These are phyloP conservation scores for Lindbergichthys nudifrons DNA, from an alignment of 2,797 vertebrate genomes.

Conservation along the genomic window DNA sequence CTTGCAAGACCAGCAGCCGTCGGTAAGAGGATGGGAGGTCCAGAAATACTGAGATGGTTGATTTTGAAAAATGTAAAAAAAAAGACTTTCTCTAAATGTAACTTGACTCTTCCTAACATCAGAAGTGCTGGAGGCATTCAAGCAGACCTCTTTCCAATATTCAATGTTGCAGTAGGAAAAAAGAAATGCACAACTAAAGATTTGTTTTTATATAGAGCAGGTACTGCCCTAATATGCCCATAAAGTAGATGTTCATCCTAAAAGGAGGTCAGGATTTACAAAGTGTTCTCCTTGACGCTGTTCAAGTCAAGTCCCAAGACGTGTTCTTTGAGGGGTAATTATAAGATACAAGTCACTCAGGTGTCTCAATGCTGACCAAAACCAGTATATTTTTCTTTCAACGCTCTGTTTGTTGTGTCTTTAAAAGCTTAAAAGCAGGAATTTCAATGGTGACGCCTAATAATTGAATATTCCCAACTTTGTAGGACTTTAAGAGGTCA, in stretches of 20 bases:
- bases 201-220: conserved; percentile 21
- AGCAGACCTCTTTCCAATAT: conserved; percentile 49
- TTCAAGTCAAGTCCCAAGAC: neutral
- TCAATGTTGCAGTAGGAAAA: conserved; percentile 14
- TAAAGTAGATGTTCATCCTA: neutral
- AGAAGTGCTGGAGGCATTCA: conserved; percentile 13
- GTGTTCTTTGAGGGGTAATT: neutral
- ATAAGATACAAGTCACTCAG: neutral
- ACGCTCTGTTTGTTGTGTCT: neutral
- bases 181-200: conserved; percentile 2
- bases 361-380: neutral
- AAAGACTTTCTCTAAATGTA: conserved; percentile 11
- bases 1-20: conserved; percentile 82
- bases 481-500: neutral
- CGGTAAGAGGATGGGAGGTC: conserved; percentile 81
- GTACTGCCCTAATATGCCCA: conserved; percentile 10
- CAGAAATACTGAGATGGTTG: conserved; percentile 24
- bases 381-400: neutral
- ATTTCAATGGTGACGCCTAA: neutral
- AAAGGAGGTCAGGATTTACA: neutral
- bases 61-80: conserved; percentile 11
- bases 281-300: neutral
- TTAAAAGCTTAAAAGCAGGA: neutral
- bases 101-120: neutral
- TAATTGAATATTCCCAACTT: neutral